Conservation (phyloP, 2,797 vertebrate genomes). For the Jordanella pulchra region DNA sequence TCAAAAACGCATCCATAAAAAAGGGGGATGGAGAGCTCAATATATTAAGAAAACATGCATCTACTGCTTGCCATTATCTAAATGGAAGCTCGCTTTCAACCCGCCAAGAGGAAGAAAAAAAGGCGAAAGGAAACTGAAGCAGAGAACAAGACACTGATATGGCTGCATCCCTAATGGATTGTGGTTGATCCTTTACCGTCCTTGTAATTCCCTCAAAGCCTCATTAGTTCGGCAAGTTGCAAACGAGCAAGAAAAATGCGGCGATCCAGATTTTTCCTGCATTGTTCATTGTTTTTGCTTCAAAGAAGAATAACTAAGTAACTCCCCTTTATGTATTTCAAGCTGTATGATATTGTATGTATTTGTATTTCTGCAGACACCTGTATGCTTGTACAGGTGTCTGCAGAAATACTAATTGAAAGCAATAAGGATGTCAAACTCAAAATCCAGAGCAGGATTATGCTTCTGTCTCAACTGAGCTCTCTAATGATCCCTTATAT, state of each 20-base stretch:
- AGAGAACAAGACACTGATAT: constrained; percentile 25
- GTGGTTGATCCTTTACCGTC: constrained; percentile 3
- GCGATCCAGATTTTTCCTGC: background rate
- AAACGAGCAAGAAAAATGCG: constrained; percentile 7
- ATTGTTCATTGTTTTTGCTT: background rate
- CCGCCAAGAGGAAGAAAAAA: constrained; percentile 12
- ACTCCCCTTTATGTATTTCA: too few relatives aligned
- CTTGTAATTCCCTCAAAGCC: constrained; percentile 14
- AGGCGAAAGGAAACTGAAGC: background rate
- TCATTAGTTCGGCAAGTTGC: constrained; percentile 24
- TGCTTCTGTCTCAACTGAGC: background rate
- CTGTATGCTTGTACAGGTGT: background rate
- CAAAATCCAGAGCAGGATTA: background rate
- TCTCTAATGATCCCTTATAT: constrained; percentile 9
- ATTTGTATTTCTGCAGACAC: too few relatives aligned
- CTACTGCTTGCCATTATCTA: constrained; percentile 44
- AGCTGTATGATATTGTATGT: too few relatives aligned
- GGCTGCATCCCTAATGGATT: constrained; percentile 24
- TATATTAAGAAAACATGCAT: constrained; percentile 51
- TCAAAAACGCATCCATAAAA: constrained; percentile 32
- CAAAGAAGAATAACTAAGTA: background rate
- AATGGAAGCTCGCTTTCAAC: constrained; percentile 40
- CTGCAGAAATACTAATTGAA: background rate
- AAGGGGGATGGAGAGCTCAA: constrained; percentile 20
- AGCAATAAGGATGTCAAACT: background rate